phyloP scores from a whole-genome alignment of 2,888 invertebrate genomes.

The Ischnus inquisitorius region DNA sequence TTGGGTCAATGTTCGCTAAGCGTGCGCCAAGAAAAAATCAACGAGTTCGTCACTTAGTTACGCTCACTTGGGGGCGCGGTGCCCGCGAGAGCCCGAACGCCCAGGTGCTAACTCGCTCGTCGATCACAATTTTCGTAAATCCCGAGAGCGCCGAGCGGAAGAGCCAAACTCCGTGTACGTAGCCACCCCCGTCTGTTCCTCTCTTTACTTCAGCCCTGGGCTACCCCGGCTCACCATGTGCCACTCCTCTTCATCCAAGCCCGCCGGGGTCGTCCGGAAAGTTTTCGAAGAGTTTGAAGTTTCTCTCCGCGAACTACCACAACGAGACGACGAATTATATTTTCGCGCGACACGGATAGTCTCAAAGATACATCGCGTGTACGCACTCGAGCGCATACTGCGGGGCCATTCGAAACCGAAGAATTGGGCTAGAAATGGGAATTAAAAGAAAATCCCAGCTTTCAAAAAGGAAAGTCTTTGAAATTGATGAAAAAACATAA shows the following conservation, averaged over 20 bases:
- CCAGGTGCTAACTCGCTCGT: slow-evolving; percentile 55
- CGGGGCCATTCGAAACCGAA: no score
- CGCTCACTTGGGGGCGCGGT: slow-evolving; percentile 1
- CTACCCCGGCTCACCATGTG: background rate
- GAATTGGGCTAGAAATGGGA: no score
- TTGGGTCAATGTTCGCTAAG: background rate
- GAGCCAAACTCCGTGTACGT: slow-evolving; percentile 41
- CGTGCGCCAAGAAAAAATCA: slow-evolving; percentile 31
- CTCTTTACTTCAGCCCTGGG: background rate
- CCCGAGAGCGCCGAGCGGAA: slow-evolving; percentile 55
- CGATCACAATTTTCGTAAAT: slow-evolving; percentile 67
- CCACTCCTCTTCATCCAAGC: slow-evolving; percentile 42
- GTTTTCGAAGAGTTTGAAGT: slow-evolving; percentile 55
- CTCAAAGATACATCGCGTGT: background rate
- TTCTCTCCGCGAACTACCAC: slow-evolving; percentile 14
- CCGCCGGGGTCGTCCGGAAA: slow-evolving; percentile 47
- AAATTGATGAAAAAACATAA: no score
- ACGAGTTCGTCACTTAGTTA: slow-evolving; percentile 26
- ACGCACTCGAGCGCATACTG: no score
- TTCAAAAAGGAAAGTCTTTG: no score
- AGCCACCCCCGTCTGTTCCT: background rate
- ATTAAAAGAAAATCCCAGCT: no score
- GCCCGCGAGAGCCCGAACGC: background rate
- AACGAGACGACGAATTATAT: slow-evolving; percentile 52
- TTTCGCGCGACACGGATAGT: slow-evolving; percentile 34